Evolutionary conservation across 1,140 invertebrate genomes (phyloP).

Genomic region (Brachionus rubens): DNA sequence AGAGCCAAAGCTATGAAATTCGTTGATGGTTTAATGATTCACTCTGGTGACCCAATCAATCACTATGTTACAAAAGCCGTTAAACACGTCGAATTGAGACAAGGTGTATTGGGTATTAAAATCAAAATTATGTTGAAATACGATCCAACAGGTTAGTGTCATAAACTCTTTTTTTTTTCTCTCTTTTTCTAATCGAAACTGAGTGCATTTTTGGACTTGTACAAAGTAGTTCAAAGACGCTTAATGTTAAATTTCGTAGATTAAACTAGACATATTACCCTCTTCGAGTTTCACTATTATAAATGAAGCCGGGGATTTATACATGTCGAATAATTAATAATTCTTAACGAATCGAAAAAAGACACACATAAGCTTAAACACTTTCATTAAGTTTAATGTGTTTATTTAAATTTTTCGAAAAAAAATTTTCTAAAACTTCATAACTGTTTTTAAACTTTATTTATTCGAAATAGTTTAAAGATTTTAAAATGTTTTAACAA

Average conservation of each 20-base stretch:
- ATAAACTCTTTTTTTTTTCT: not conserved
- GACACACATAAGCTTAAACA: not conserved
- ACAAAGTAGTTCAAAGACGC: not conserved
- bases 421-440: not conserved
- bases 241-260: constrained; percentile 6
- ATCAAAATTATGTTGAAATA: constrained; percentile 99
- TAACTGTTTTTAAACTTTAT: constrained; percentile 32
- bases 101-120: constrained; percentile 85
- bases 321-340: not conserved
- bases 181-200: not conserved
- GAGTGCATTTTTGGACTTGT: constrained; percentile 4
- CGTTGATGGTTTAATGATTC: constrained; percentile 99
- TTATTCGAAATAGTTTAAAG: not conserved
- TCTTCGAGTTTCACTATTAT: not conserved
- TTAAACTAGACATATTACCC: not conserved
- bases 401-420: constrained; percentile 12
- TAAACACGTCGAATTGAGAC: constrained; percentile 89
- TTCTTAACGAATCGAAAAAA: not conserved
- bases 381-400: not conserved
- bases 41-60: constrained; percentile 95
- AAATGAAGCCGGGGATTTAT: not conserved
- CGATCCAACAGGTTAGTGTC: constrained; percentile 75
- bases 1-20: constrained; percentile 99
- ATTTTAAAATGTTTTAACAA: constrained; percentile 42
- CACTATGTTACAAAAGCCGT: constrained; percentile 98